Evolutionary conservation across 37 sponge, comb jelly and placozoan genomes (phyloP).

Genomic region (Agelas oroides): DNA sequence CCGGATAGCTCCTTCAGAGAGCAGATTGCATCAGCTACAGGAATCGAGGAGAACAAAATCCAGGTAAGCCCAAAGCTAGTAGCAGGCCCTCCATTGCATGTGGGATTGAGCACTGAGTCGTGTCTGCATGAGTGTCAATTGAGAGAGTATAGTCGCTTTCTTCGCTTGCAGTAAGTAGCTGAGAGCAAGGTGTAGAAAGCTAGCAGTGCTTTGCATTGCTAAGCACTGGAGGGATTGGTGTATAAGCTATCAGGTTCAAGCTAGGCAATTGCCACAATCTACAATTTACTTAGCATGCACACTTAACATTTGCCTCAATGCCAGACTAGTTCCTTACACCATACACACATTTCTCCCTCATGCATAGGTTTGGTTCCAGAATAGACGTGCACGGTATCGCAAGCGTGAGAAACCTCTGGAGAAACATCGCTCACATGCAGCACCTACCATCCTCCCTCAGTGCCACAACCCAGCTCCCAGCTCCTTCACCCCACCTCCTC

Average conservation of each 20-base stretch:
- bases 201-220: no score
- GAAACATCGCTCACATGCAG: background rate
- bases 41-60: constrained; percentile 31
- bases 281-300: no score
- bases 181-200: background rate
- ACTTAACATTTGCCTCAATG: no score
- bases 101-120: no score
- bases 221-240: no score
- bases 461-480: background rate
- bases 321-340: no score
- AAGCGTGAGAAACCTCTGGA: constrained; percentile 46
- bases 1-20: constrained; percentile 51
- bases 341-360: background rate
- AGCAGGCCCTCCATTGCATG: background rate
- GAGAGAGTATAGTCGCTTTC: no score
- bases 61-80: constrained; percentile 23
- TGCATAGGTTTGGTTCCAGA: constrained; percentile 80
- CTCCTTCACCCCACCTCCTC: background rate
- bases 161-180: background rate
- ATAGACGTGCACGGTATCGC: constrained; percentile 67
- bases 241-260: no score
- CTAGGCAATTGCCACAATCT: no score
- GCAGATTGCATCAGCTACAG: constrained; percentile 15
- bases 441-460: background rate
- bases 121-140: no score